Percentiles rank a stretch among this genome's conserved stretches.
phyloP scores from a whole-genome alignment of 53 echinoderm and acorn worm genomes.

The Echinarachnius parma region DNA sequence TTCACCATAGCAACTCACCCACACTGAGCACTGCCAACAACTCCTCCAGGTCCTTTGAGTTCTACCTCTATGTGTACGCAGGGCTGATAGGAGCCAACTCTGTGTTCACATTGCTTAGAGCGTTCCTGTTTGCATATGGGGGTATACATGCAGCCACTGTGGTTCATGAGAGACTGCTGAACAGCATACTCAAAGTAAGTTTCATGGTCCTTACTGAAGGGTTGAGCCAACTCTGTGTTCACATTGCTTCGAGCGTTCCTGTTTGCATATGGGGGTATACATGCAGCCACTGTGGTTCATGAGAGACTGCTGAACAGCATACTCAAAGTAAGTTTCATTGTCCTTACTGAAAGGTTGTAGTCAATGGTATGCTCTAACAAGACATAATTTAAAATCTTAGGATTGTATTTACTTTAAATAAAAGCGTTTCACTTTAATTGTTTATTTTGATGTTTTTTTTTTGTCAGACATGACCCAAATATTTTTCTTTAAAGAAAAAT shows the following conservation, averaged over 20 bases:
- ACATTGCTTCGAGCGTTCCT: conserved; percentile 77
- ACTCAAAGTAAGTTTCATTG: neutral
- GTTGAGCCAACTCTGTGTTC: conserved; percentile 60
- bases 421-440: too few relatives aligned
- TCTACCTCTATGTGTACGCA: conserved; percentile 87
- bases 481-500: too few relatives aligned
- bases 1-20: too few relatives aligned
- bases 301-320: neutral
- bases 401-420: too few relatives aligned
- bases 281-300: neutral
- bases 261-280: conserved; percentile 47
- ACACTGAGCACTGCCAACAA: neutral
- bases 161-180: conserved; percentile 63
- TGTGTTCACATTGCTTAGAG: conserved; percentile 83
- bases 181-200: conserved; percentile 69
- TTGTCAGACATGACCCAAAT: too few relatives aligned
- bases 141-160: conserved; percentile 82
- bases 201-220: too few relatives aligned
- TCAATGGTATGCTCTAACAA: too few relatives aligned
- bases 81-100: conserved; percentile 88
- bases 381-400: too few relatives aligned
- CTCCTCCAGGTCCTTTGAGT: conserved; percentile 36
- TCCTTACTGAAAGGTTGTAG: too few relatives aligned
- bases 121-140: conserved; percentile 96
- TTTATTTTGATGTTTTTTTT: too few relatives aligned